A percentile compares a stretch with the other conserved stretches of the same genome.
These are phyloP conservation scores for Trinectes maculatus DNA, from an alignment of 2,113 vertebrate genomes.

Conservation along the genomic window DNA sequence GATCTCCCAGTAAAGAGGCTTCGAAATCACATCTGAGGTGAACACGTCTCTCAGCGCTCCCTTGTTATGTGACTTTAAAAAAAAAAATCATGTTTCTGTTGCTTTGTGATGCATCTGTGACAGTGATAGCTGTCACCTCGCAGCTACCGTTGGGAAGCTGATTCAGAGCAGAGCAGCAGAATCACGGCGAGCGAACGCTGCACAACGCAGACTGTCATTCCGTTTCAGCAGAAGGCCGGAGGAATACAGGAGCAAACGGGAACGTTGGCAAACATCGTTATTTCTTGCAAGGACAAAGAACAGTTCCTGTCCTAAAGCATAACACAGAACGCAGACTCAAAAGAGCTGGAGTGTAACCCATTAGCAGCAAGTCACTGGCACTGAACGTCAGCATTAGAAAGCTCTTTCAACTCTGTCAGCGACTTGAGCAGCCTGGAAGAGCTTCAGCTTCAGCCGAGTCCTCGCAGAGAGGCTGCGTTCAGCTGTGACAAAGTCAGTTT, in stretches of 20 bases:
- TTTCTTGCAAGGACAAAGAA: slow-evolving; percentile 59
- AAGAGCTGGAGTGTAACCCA: slow-evolving; percentile 62
- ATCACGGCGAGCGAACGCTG: slow-evolving; percentile 35
- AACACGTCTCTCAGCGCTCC: slow-evolving; percentile 50
- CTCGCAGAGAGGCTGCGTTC: slow-evolving; percentile 68
- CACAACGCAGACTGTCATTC: slow-evolving; percentile 42
- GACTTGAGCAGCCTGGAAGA: slow-evolving; percentile 70
- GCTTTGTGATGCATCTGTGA: slow-evolving; percentile 35
- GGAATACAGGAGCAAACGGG: slow-evolving; percentile 50
- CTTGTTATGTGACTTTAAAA: slow-evolving; percentile 66
- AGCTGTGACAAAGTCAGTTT: slow-evolving; percentile 76
- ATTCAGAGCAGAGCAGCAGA: slow-evolving; percentile 46
- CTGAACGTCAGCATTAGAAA: slow-evolving; percentile 79
- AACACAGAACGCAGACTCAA: slow-evolving; percentile 18
- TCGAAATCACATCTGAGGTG: slow-evolving; percentile 55
- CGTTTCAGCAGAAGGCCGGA: slow-evolving; percentile 40
- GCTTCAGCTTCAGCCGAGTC: slow-evolving; percentile 68
- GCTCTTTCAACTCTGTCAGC: slow-evolving; percentile 81
- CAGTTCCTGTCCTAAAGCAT: slow-evolving; percentile 35
- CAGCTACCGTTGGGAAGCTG: slow-evolving; percentile 23
- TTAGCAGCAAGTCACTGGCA: slow-evolving; percentile 74
- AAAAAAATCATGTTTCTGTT: slow-evolving; percentile 60
- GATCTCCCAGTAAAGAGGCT: slow-evolving; percentile 58
- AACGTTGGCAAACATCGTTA: slow-evolving; percentile 59
- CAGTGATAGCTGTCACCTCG: slow-evolving; percentile 50